Evolutionary conservation across 2,113 vertebrate species (phyloP), one percentile per base, ranked within the genome.

Genomic region (Toxotes jaculatrix): DNA sequence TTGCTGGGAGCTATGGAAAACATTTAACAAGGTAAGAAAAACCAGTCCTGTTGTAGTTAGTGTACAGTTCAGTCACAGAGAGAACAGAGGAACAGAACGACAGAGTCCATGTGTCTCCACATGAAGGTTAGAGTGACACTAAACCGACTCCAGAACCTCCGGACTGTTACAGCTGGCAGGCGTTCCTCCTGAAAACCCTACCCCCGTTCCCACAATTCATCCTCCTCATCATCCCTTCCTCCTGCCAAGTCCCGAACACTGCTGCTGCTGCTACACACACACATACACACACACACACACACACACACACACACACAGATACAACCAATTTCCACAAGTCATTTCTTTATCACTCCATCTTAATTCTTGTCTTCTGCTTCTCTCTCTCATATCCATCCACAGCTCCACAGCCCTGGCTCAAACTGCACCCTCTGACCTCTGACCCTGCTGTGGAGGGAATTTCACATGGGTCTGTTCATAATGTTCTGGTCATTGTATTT

Each of bases 171-270:
- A 72, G 72, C 72, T 77, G 85, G 67, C 60, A 36, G 53, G 36
- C 49, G 9, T 27, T 34, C 82, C 43, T 4, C 40, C 70, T 42
- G 5, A 55, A 55, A 55, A 38, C 45, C 51, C 59, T 70, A 27
- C 43, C 64, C 16, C 14, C 2, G 38, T 68, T 80, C 81, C 72
- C 81, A 77, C 81, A 77, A 62, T 77, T 34, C 45, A 61, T 76
- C 66, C 61, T 57, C 11, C 31, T 60, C 21, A 7, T 84, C 74
- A 78, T 14, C 61, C 23, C 47, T 32, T 4, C 63, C 2, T n/a
- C 36, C 74, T 10, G 23, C 74, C 66, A 79, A 79, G 56, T 43
- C 61, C 34, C 16, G 16, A 61, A 49, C 21, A 10, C 38, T 40
- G 36, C 7, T 1, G 13, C 57, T 21, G n/a, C 47, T 11, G 16